Evolutionary conservation across 2,888 invertebrate species (phyloP).

Genomic region (Lasioglossum pauxillum): DNA sequence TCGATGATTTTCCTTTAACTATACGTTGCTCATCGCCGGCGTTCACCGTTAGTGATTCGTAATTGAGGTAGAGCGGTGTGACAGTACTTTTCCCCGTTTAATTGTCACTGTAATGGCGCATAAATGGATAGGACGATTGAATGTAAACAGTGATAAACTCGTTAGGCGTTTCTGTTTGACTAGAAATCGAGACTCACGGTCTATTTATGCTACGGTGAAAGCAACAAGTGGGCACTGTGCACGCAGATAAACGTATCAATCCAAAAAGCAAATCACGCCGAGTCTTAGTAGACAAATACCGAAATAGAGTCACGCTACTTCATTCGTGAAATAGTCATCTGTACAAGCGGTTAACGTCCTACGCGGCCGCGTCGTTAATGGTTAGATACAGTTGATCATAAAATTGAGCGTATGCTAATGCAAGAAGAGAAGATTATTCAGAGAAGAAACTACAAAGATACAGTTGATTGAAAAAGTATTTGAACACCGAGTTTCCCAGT

Average conservation of each 20-base stretch:
- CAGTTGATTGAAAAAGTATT: background rate
- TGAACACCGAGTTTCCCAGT: background rate
- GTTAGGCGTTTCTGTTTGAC: background rate
- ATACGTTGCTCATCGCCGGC: background rate
- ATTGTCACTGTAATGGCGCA: background rate
- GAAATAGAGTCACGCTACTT: background rate
- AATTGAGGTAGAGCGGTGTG: background rate
- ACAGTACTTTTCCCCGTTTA: background rate
- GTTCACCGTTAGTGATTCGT: background rate
- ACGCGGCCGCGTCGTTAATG: background rate
- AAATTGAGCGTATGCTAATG: background rate
- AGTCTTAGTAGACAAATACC: background rate
- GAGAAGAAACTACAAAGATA: background rate
- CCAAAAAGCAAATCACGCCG: background rate
- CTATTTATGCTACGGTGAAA: constrained; percentile 59
- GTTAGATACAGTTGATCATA: background rate
- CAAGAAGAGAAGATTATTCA: background rate
- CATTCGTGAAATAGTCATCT: background rate
- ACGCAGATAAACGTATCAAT: background rate
- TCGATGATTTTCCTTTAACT: background rate
- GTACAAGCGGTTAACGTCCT: background rate
- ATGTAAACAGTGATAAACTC: background rate
- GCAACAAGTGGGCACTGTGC: constrained; percentile 46
- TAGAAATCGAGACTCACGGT: constrained; percentile 14
- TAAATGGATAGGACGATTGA: background rate